Evolutionary conservation across 2,888 invertebrate species (phyloP).

Genomic region (Tiliacea citrago): DNA sequence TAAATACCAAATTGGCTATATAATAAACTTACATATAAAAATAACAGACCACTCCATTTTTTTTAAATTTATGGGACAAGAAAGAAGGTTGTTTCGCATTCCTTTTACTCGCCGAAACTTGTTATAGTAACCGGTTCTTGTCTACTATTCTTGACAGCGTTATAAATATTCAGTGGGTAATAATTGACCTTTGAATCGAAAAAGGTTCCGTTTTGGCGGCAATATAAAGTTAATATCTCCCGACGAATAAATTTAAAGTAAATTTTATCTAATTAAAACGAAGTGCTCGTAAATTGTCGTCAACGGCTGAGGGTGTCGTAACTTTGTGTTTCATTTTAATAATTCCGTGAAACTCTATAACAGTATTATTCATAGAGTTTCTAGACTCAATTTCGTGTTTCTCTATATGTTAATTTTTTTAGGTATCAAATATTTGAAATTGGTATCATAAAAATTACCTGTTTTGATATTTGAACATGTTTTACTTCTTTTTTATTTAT

Average conservation of each 20-base stretch:
- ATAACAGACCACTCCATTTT: constrained; percentile 60
- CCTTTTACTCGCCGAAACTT: constrained; percentile 80
- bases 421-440: constrained; percentile 28
- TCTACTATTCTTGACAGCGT: constrained; percentile 78
- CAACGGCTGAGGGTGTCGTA: constrained; percentile 44
- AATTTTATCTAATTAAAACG: constrained; percentile 57
- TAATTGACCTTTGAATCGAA: constrained; percentile 81
- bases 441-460: constrained; percentile 46
- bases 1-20: constrained; percentile 54
- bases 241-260: constrained; percentile 55
- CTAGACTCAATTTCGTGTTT: constrained; percentile 38
- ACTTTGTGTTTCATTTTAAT: constrained; percentile 53
- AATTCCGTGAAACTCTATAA: constrained; percentile 45
- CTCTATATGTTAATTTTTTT: constrained; percentile 45
- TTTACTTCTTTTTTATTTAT: constrained; percentile 44
- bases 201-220: constrained; percentile 73
- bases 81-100: constrained; percentile 79
- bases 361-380: constrained; percentile 58
- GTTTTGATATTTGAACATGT: constrained; percentile 42
- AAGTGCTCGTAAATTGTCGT: constrained; percentile 53
- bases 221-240: constrained; percentile 46
- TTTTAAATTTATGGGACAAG: constrained; percentile 68
- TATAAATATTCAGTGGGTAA: constrained; percentile 82
- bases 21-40: constrained; percentile 60
- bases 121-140: constrained; percentile 79